Conservation (phyloP, 2,113 vertebrate species). For the Brienomyrus longianalis region DNA sequence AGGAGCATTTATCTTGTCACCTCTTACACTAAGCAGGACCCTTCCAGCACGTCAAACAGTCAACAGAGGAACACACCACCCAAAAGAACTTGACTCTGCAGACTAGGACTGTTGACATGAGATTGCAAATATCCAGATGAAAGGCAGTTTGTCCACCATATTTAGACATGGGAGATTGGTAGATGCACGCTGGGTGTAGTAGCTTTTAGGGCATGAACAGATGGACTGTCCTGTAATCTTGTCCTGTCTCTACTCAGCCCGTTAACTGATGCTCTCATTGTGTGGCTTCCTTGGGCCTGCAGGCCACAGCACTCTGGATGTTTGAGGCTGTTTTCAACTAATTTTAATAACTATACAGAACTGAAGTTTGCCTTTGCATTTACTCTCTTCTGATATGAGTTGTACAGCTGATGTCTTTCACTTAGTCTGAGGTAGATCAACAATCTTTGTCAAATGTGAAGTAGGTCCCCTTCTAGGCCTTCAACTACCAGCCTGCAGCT, state of each 20-base stretch:
- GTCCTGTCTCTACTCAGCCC: background rate
- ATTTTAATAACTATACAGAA: background rate
- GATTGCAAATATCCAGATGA: background rate
- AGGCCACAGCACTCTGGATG: background rate
- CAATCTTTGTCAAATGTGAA: background rate
- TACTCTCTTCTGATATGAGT: background rate
- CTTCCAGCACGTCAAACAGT: slow-evolving; percentile 17
- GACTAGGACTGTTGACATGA: background rate
- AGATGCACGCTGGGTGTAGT: background rate
- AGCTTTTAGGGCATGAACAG: background rate
- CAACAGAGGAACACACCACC: background rate
- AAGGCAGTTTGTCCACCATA: background rate
- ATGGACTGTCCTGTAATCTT: background rate
- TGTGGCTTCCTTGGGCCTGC: background rate
- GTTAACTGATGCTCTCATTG: background rate
- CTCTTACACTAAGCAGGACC: slow-evolving; percentile 27
- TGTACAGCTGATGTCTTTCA: background rate
- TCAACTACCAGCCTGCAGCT: background rate
- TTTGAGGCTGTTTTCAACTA: background rate
- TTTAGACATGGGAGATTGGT: background rate
- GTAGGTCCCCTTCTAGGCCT: background rate
- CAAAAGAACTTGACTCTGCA: background rate
- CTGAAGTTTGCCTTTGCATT: background rate
- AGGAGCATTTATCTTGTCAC: slow-evolving; percentile 41
- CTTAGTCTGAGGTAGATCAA: background rate